Evolutionary conservation across 2,113 vertebrate genomes (phyloP), one percentile per base, ranked within the genome.

Genomic region (Chroicocephalus ridibundus): DNA sequence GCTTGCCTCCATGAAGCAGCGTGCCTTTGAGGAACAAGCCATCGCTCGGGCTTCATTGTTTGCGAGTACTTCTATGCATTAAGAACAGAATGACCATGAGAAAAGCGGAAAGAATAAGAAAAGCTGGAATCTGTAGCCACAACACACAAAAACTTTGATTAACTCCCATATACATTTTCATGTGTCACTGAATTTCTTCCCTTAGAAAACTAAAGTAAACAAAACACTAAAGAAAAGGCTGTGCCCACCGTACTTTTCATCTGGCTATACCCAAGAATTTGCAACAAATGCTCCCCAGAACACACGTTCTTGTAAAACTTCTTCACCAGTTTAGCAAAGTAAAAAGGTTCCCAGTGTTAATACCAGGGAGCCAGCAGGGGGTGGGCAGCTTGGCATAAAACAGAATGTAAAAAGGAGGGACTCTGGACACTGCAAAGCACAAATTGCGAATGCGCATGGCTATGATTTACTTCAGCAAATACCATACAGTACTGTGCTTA

Each of bases 21-120:
- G 44, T 25, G 42, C 34, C 34, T 81, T 51, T 58, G 31, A 21
- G 18, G 11, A 86, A 61, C 2, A 82, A 51, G 32, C 19, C 17
- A 25, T 46, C 17, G 46, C 49, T 66, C 0, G 0, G 31, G 18
- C 22, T 86, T 49, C 47, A 74, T 54, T 0, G 17, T 40, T 49
- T 58, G 5, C 36, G 19, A 72, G 5, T 36, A 57, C 15, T 80
- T 82, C 36, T 61, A 32, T 15, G 17, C 24, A 5, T 52, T 68
- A 38, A 64, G 42, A 72, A 52, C 31, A 57, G 19, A 20, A 79
- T 15, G n/a, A 42, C 13, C 25, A 71, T 0, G 4, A 49, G 17
- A 66, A 74, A 84, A 82, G n/a, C 1, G 1, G 19, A 79, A 86
- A 71, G 22, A 46, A 61, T 40, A 64, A 52, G 52, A 88, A 52